phyloP scores from a whole-genome alignment of 2,888 invertebrate species.

The Tupiocoris notatus region DNA sequence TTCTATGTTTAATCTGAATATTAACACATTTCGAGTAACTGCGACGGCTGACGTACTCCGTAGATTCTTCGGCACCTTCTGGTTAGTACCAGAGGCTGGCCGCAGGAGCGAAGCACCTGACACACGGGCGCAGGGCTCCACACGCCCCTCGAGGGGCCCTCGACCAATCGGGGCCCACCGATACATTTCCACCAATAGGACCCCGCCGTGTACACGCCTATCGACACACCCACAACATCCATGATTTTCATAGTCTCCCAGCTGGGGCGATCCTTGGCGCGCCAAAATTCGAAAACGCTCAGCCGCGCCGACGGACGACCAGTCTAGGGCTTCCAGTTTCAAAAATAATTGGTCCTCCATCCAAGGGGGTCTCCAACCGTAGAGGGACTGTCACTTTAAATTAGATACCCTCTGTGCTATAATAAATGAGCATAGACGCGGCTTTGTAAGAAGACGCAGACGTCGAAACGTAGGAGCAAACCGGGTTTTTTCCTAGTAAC shows the following conservation, averaged over 20 bases:
- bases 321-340: conserved; percentile 25
- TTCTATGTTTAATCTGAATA: no score
- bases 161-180: conserved; percentile 15
- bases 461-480: neutral
- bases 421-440: conserved; percentile 2
- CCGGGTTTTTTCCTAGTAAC: neutral
- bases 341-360: conserved; percentile 29
- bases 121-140: conserved; percentile 24
- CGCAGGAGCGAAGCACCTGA: conserved; percentile 37
- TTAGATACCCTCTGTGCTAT: neutral
- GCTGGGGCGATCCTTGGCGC: neutral
- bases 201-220: conserved; percentile 20
- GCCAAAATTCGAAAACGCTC: conserved; percentile 41
- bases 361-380: neutral
- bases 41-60: neutral
- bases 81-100: conserved; percentile 12
- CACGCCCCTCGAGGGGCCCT: conserved; percentile 30
- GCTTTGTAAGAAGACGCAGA: neutral
- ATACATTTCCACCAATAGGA: conserved; percentile 18
- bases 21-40: no score
- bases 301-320: conserved; percentile 13
- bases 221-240: conserved; percentile 40
- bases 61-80: conserved; percentile 14
- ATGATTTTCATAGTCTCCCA: conserved; percentile 22
- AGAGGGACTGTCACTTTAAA: conserved; percentile 32